phyloP scores from a whole-genome alignment of 2,797 vertebrate species.

The Nannoperca australis region DNA sequence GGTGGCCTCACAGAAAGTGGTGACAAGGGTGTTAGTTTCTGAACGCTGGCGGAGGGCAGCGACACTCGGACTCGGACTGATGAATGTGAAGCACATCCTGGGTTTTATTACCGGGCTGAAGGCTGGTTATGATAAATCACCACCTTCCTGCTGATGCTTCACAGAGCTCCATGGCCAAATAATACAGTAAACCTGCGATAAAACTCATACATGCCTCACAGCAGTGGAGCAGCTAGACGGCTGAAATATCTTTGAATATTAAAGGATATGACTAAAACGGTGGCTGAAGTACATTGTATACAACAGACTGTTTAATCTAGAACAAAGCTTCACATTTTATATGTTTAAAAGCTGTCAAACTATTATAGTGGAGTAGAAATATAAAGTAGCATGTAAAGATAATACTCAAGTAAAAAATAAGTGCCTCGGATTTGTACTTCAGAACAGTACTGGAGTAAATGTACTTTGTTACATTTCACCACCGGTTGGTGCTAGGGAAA shows the following conservation, averaged over 20 bases:
- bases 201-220: slow-evolving; percentile 23
- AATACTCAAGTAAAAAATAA: too few relatives aligned
- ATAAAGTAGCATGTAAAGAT: too few relatives aligned
- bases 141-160: slow-evolving; percentile 3
- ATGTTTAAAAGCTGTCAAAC: too few relatives aligned
- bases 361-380: too few relatives aligned
- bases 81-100: slow-evolving; percentile 42
- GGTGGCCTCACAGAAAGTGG: slow-evolving; percentile 26
- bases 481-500: not conserved
- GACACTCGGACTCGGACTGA: slow-evolving; percentile 28
- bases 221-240: not conserved
- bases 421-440: too few relatives aligned
- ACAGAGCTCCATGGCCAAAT: slow-evolving; percentile 27
- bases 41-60: not conserved
- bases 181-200: slow-evolving; percentile 33
- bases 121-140: slow-evolving; percentile 53
- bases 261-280: not conserved
- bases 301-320: too few relatives aligned
- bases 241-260: not conserved
- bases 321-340: too few relatives aligned
- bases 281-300: not conserved
- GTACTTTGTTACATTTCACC: too few relatives aligned
- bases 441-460: too few relatives aligned
- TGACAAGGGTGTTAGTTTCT: slow-evolving; percentile 42
- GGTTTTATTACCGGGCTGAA: slow-evolving; percentile 56